Evolutionary conservation across 2,797 vertebrate species (phyloP).

Genomic region (Phataginus tetradactyla): DNA sequence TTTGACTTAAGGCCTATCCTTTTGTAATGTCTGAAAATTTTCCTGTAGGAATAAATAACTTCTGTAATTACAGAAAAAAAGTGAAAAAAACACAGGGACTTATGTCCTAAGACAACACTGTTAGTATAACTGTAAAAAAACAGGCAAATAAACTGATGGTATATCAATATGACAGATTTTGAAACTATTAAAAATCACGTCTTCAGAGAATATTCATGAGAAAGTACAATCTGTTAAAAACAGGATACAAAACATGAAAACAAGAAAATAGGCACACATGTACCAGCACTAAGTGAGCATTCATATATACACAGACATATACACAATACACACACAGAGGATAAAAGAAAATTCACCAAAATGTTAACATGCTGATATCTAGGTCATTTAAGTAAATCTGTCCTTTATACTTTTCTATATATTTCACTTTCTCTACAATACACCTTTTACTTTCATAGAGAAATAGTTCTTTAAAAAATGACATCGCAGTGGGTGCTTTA

Average conservation of each 20-base stretch:
- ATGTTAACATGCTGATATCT: not conserved
- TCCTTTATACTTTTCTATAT: not conserved
- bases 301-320: not conserved
- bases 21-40: not conserved
- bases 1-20: not conserved
- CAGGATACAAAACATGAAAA: not conserved
- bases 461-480: not conserved
- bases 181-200: constrained; percentile 2
- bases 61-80: constrained; percentile 25
- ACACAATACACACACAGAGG: not conserved
- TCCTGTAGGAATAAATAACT: not conserved
- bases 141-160: not conserved
- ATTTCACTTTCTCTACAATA: not conserved
- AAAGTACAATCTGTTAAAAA: not conserved
- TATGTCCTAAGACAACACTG: not conserved
- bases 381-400: not conserved
- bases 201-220: constrained; percentile 12
- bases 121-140: not conserved
- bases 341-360: not conserved
- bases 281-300: not conserved
- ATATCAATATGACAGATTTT: not conserved
- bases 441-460: not conserved
- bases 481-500: not conserved
- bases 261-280: not conserved
- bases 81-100: not conserved